Evolutionary conservation across 2,797 vertebrate genomes (phyloP), one percentile per base, ranked within the genome.

Genomic region (Gymnopithys bicolor): DNA sequence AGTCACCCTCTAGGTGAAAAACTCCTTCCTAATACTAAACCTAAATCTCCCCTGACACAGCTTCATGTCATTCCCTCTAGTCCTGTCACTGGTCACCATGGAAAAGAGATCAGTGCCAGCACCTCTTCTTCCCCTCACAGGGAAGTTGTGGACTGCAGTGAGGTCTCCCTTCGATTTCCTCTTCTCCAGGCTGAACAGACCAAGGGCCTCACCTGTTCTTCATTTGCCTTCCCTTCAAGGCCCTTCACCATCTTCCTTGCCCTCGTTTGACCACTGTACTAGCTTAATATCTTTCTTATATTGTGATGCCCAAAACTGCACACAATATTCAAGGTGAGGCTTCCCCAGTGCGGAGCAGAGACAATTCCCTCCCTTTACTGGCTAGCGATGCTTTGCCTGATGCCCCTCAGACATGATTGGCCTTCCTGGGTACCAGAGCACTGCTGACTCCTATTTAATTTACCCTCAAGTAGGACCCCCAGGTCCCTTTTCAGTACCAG

Each of bases 401-500:
- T 52, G 39, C 6, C 0, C 16, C 23, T 8, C 67, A 48, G 22
- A 43, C 22, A 48, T 0, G 3, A 3, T 0, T 28, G 53, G 0
- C 18, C 67, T 16, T 41, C 23, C 27, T 67, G 67, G 27, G 27
- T 73, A 16, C 39, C 33, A 15, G 46, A 22, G 10, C 80, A 41
- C 33, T 66, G 6, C 66, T 66, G 52, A 0, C 15, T 53, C 8
- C 4, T 3, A 0, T 41, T 48, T 8, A 78, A 2, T 11, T 79
- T 67, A 1, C 0, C 23, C 4, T 6, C 0, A 0, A 13, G 17
- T 13, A 35, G 15, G 22, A 41, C 0, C 6, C 22, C 11, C 33
- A 43, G 8, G 19, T 25, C 4, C 27, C 19, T 43, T 48, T 43
- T 17, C 0, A 0, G 32, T 11, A 28, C 11, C 19, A 4, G 27